A percentile compares a stretch with the other conserved stretches of the same genome.
Conservation (phyloP, 2,888 invertebrate genomes). For the Scrobipalpa atriplicella region DNA sequence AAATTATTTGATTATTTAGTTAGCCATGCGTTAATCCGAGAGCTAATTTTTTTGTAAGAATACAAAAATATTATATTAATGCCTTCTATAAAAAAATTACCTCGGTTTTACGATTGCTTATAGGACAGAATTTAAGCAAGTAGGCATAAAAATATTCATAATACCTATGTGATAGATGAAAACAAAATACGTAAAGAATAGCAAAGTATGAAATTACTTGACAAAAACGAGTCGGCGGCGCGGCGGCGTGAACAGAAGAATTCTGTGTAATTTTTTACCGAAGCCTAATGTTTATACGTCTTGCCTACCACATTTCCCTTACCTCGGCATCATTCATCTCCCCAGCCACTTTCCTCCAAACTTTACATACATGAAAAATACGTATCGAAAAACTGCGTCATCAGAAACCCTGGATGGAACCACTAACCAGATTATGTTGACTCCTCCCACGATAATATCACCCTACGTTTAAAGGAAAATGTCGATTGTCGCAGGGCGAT, state of each 20-base stretch:
- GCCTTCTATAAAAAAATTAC: no score
- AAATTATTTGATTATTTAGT: no score
- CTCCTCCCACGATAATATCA: neutral
- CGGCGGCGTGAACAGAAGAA: slow-evolving; percentile 9
- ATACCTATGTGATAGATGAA: no score
- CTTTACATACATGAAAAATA: slow-evolving; percentile 30
- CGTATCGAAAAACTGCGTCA: slow-evolving; percentile 33
- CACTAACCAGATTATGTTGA: neutral
- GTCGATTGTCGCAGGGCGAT: neutral
- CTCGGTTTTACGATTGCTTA: no score
- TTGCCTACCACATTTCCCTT: slow-evolving; percentile 20
- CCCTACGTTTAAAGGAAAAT: no score
- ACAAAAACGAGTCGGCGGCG: slow-evolving; percentile 7
- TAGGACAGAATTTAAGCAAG: no score
- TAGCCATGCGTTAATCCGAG: no score
- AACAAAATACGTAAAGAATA: neutral
- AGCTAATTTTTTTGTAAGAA: no score
- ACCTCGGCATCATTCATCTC: slow-evolving; percentile 26
- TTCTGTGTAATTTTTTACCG: neutral
- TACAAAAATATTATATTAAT: no score
- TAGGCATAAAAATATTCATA: no score
- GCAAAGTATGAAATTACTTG: neutral
- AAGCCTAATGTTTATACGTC: slow-evolving; percentile 21
- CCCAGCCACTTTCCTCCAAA: slow-evolving; percentile 26
- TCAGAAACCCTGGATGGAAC: slow-evolving; percentile 31